These are phyloP conservation scores for Arenaria interpres DNA, from an alignment of 2,113 vertebrate genomes.

Conservation along the genomic window DNA sequence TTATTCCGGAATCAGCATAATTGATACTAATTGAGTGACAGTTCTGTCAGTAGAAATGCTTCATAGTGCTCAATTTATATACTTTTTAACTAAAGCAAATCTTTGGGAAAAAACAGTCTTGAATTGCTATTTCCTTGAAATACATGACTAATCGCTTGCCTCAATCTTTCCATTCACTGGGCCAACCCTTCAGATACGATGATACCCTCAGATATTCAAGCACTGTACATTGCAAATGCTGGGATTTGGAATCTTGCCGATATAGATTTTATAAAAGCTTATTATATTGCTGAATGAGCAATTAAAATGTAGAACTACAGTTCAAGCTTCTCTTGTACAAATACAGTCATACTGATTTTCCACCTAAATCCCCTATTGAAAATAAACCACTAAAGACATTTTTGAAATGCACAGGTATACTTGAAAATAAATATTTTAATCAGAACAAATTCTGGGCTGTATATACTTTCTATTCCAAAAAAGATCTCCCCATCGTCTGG, in stretches of 20 bases:
- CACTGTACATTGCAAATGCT: background rate
- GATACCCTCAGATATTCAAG: background rate
- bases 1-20: conserved; percentile 27
- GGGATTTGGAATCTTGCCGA: background rate
- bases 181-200: background rate
- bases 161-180: background rate
- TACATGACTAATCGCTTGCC: background rate
- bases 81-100: background rate
- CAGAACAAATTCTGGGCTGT: background rate
- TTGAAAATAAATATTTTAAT: background rate
- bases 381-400: background rate
- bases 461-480: background rate
- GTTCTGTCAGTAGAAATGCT: background rate
- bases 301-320: background rate
- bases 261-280: background rate
- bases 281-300: background rate
- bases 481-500: background rate
- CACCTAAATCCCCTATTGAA: background rate
- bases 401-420: rapidly evolving
- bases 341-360: background rate
- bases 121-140: background rate
- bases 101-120: background rate
- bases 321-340: background rate
- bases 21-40: conserved; percentile 5
- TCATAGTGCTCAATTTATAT: rapidly evolving